A percentile compares a stretch with the other conserved stretches of the same genome.
phyloP scores from a whole-genome alignment of 2,797 vertebrate genomes.

The Australoheros facetus region DNA sequence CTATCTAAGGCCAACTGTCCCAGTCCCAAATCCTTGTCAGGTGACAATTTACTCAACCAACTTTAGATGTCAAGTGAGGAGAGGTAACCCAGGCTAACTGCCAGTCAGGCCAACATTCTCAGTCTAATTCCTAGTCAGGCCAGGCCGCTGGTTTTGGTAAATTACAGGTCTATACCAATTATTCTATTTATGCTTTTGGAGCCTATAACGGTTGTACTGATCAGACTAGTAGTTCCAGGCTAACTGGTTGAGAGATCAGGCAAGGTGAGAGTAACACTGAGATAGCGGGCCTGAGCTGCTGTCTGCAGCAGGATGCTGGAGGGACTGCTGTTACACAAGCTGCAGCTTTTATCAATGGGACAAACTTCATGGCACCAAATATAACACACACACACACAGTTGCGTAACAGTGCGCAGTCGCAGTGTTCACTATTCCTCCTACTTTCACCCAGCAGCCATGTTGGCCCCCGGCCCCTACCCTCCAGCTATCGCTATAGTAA shows the following conservation, averaged over 20 bases:
- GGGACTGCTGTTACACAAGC: conserved; percentile 61
- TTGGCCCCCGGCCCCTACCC: conserved; percentile 30
- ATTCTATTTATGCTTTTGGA: not conserved
- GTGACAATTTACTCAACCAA: not conserved
- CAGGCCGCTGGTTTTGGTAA: not conserved
- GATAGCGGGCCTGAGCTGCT: conserved; percentile 21
- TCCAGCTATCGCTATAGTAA: conserved; percentile 25
- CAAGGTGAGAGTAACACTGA: conserved; percentile 16
- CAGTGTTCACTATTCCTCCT: conserved; percentile 34
- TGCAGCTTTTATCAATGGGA: conserved; percentile 65
- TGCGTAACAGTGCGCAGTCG: conserved; percentile 54
- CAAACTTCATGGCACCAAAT: conserved; percentile 63
- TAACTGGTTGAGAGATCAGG: conserved; percentile 22
- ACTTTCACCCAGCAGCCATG: conserved; percentile 51
- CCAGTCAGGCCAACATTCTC: not conserved
- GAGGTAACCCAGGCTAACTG: not conserved
- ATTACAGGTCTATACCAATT: not conserved
- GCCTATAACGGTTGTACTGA: conserved; percentile 12
- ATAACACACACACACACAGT: conserved; percentile 28
- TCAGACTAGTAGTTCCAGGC: conserved; percentile 24
- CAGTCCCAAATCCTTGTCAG: not conserved
- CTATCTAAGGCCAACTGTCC: not conserved
- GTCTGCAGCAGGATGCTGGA: conserved; percentile 30
- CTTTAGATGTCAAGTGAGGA: not conserved
- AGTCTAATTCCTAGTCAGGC: not conserved